Evolutionary conservation across 64 coral and sea anemone genomes (phyloP).

Genomic region (Pachyseris speciosa): DNA sequence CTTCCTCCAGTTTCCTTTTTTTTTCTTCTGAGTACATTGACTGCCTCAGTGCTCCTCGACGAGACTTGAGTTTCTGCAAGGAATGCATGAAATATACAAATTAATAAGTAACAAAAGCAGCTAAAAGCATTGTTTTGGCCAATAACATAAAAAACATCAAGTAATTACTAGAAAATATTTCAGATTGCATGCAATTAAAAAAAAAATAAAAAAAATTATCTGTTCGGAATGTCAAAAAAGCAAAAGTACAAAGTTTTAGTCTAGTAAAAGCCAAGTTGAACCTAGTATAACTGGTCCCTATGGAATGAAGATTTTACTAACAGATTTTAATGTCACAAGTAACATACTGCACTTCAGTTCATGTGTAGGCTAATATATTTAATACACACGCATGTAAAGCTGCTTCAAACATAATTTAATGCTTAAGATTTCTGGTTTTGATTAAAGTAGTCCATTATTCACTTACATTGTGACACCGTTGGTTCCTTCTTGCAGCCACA

Average conservation of each 20-base stretch:
- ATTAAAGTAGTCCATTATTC: background rate
- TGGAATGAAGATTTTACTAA: background rate
- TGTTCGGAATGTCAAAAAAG: background rate
- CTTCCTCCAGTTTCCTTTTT: conserved; percentile 5
- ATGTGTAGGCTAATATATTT: background rate
- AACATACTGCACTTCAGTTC: background rate
- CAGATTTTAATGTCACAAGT: background rate
- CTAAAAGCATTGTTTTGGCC: background rate
- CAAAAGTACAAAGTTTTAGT: background rate
- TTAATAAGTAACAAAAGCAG: conserved; percentile 11
- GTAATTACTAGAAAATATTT: background rate
- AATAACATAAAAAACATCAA: background rate
- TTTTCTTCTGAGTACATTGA: conserved; percentile 4
- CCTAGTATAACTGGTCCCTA: background rate
- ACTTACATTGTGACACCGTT: conserved; percentile 30
- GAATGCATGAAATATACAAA: background rate
- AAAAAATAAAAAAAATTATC: background rate
- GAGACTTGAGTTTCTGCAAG: conserved; percentile 9
- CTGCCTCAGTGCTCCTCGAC: background rate
- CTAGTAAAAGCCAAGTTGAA: background rate
- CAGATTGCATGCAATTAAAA: background rate
- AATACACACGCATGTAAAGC: background rate
- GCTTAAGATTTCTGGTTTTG: background rate
- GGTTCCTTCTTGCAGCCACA: background rate
- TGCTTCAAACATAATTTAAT: background rate